phyloP scores from a whole-genome alignment of 2,888 invertebrate genomes.

The Mythimna ferrago region DNA sequence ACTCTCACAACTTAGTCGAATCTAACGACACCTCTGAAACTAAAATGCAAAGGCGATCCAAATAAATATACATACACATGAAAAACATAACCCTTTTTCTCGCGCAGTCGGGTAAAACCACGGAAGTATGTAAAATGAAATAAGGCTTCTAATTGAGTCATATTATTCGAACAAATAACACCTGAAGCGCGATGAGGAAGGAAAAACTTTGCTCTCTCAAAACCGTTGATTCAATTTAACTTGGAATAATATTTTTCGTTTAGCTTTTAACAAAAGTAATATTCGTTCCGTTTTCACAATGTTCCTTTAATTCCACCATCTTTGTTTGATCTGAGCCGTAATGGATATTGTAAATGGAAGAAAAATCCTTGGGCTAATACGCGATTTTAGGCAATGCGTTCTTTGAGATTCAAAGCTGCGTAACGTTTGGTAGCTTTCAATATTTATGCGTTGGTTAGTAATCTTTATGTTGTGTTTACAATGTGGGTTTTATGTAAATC shows the following conservation, averaged over 20 bases:
- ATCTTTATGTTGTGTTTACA: conserved; percentile 8
- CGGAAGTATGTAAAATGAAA: conserved; percentile 18
- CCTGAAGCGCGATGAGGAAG: conserved; percentile 16
- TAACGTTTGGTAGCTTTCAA: conserved; percentile 46
- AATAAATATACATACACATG: too few species aligned
- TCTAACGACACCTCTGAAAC: too few species aligned
- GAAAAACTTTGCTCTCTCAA: conserved; percentile 13
- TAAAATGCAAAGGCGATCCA: too few species aligned
- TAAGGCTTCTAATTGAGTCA: conserved; percentile 32
- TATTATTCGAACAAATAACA: conserved; percentile 38
- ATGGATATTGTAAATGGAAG: conserved; percentile 59
- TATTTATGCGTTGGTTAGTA: conserved; percentile 27
- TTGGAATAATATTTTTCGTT: conserved; percentile 62
- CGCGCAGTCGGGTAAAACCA: not conserved
- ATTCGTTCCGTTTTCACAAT: conserved; percentile 57
- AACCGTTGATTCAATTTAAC: conserved; percentile 53
- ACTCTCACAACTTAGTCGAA: too few species aligned
- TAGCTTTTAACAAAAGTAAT: conserved; percentile 63
- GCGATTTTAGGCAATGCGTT: conserved; percentile 32
- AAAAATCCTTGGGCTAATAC: conserved; percentile 50
- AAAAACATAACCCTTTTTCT: too few species aligned
- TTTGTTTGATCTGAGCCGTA: conserved; percentile 62
- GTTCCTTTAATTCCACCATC: conserved; percentile 60
- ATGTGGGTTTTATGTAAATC: conserved; percentile 13
- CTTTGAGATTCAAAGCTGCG: conserved; percentile 39